Conservation (phyloP, 2,113 vertebrate genomes). For the Hemicordylus capensis region DNA sequence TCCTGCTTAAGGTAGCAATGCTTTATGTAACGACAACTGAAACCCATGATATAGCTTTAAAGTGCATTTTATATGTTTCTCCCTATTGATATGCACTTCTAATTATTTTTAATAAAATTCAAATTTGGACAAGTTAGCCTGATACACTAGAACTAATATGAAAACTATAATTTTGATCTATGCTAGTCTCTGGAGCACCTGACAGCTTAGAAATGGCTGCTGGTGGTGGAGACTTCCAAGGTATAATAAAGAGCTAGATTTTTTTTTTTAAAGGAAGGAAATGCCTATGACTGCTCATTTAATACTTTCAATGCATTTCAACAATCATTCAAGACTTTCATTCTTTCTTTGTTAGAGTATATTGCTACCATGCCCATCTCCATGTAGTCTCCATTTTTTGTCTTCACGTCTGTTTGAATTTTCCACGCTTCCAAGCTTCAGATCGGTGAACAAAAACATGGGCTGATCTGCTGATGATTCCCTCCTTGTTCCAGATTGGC, state of each 20-base stretch:
- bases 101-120: conserved; percentile 64
- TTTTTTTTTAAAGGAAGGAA: conserved; percentile 42
- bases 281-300: conserved; percentile 25
- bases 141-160: conserved; percentile 37
- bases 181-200: conserved; percentile 32
- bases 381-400: too few species aligned
- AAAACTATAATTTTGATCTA: conserved; percentile 53
- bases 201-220: conserved; percentile 41
- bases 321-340: conserved; percentile 50
- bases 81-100: conserved; percentile 43
- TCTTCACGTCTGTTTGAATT: too few species aligned
- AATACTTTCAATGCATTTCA: conserved; percentile 40
- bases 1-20: conserved; percentile 15
- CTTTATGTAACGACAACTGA: conserved; percentile 56
- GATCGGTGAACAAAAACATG: too few species aligned
- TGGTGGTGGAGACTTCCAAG: conserved; percentile 37
- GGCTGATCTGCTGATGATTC: too few species aligned
- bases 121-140: conserved; percentile 51
- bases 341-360: conserved; percentile 32
- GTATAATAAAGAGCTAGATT: conserved; percentile 40
- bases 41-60: conserved; percentile 7
- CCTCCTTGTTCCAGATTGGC: too few species aligned
- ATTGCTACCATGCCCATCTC: too few species aligned
- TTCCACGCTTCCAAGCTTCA: too few species aligned
- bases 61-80: conserved; percentile 42